Evolutionary conservation across 2,888 invertebrate species (phyloP), one percentile per base, ranked within the genome.

Genomic region (Podabrus alpinus): DNA sequence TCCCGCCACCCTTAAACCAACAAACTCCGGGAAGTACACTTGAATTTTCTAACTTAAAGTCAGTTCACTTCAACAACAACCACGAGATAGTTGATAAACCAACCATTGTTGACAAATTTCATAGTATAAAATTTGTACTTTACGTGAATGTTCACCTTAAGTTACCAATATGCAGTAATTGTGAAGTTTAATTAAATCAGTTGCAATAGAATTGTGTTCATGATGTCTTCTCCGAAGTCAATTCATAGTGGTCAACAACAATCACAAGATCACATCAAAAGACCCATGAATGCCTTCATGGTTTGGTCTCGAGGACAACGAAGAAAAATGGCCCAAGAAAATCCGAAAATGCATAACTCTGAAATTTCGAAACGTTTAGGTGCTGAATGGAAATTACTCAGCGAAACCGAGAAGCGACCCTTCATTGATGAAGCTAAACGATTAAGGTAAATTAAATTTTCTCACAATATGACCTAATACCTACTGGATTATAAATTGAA

Each of bases 291-390:
- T 86, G 94, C 94, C 11, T 94, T 94, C 86, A 94, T 94, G 94
- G 96, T 97, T 79, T 97, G 96, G 96, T 95, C 95, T 1, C 88
- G 96, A 29, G 95, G 95, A 7, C 96, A 96, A 86, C 87, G 96
- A 75, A 89, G 96, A 80, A 96, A 96, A 88, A 97, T 97, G 94
- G 96, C 96, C 0, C 96, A 96, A 85, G 96, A 97, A 83, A 96
- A 96, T 86, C 96, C 96, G 0, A 96, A 96, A 88, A 96, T 96
- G 96, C 96, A 96, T 88, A 96, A 96, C 86, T 95, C 95, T 0
- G 96, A 96, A 87, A 96, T 96, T 80, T 94, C 94, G 73, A 96
- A 96, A 86, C 88, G 96, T 78, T 90, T 97, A 45, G 94, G 94
- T 0, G 95, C 95, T 0, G 96, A 96, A 86, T 96, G 96, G 96